phyloP scores from a whole-genome alignment of 2,797 vertebrate genomes.

The Myotis planiceps region DNA sequence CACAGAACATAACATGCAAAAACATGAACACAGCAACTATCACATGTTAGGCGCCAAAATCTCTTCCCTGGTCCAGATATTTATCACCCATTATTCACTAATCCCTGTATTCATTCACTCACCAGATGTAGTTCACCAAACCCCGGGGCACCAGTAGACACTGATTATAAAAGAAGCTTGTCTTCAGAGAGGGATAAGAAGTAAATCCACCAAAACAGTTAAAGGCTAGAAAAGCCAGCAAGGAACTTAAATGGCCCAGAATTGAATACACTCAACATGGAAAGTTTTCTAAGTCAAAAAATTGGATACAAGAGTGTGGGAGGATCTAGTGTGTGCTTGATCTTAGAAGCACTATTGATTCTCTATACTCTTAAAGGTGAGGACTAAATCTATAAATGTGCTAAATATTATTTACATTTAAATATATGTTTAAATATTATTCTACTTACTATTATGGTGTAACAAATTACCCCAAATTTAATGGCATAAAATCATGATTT shows the following conservation, averaged over 20 bases:
- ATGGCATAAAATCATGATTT: neutral
- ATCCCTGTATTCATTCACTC: neutral
- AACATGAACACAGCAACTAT: neutral
- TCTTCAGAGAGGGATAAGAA: neutral
- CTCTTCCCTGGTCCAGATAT: neutral
- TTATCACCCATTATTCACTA: neutral
- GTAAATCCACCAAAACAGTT: neutral
- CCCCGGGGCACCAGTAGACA: neutral
- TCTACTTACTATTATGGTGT: neutral
- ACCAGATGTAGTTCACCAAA: neutral
- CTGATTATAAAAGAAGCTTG: neutral
- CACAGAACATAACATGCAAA: neutral
- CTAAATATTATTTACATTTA: neutral
- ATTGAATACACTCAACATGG: neutral
- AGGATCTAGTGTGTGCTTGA: neutral
- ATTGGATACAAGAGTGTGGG: neutral
- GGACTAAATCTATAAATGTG: neutral
- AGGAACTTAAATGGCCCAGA: neutral
- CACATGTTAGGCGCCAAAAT: neutral
- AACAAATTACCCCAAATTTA: neutral
- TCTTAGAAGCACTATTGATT: neutral
- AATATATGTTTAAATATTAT: neutral
- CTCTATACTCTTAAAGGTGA: neutral
- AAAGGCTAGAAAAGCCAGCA: neutral
- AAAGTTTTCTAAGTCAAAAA: conserved; percentile 7